These are phyloP conservation scores for Tenthredo scrophulariae DNA, from an alignment of 2,888 invertebrate genomes.

Conservation along the genomic window DNA sequence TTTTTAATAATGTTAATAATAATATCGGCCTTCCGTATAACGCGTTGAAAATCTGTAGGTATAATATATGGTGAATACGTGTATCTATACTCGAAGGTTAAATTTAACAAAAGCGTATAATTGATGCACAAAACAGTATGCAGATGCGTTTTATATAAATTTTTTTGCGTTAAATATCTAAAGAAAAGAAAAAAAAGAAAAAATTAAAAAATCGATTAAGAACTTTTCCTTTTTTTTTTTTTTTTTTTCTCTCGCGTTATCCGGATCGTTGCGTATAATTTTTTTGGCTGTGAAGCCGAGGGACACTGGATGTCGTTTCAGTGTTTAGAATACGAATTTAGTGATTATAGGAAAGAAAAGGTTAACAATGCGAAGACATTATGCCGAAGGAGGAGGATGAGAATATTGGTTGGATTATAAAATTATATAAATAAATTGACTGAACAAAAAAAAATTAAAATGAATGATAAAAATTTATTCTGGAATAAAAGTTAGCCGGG, in stretches of 20 bases:
- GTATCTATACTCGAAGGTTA: not conserved
- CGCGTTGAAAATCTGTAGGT: not conserved
- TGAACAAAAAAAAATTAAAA: not conserved
- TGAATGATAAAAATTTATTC: not conserved
- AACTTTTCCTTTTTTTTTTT: not conserved
- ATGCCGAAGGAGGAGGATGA: not conserved
- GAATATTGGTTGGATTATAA: not conserved
- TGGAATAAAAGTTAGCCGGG: not conserved
- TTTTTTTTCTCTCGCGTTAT: not conserved
- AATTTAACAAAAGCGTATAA: not conserved
- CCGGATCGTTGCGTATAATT: not conserved
- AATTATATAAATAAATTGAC: not conserved
- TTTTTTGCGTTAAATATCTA: too few species aligned
- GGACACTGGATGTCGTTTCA: not conserved
- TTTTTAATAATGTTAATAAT: constrained; percentile 25
- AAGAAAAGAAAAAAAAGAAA: not conserved
- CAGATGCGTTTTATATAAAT: too few species aligned
- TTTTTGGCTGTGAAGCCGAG: not conserved
- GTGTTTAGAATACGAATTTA: not conserved
- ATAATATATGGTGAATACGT: not conserved
- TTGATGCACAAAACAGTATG: not conserved
- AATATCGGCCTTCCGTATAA: constrained; percentile 32
- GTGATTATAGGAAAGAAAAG: not conserved
- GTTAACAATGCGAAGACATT: not conserved
- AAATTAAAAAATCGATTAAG: not conserved